Evolutionary conservation across 2,113 vertebrate genomes (phyloP).

Genomic region (Lipotes vexillifer): DNA sequence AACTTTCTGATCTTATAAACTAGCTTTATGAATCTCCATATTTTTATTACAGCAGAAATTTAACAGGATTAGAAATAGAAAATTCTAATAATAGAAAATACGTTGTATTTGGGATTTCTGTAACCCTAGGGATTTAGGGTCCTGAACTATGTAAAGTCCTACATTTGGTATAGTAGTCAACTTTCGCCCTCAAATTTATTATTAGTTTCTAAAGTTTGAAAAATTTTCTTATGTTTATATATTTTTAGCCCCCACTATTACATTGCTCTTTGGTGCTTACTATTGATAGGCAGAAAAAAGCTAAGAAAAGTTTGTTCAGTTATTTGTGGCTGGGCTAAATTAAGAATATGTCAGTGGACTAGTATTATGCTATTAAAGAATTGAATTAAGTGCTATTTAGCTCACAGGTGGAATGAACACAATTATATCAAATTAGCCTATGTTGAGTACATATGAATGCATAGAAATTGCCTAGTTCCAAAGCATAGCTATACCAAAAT

Average conservation of each 20-base stretch:
- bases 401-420: constrained; percentile 8
- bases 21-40: constrained; percentile 68
- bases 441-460: background rate
- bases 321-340: constrained; percentile 12
- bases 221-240: constrained; percentile 60
- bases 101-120: constrained; percentile 80
- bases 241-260: constrained; percentile 64
- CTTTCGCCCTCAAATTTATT: constrained; percentile 74
- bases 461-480: background rate
- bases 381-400: constrained; percentile 37
- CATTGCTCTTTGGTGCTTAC: constrained; percentile 66
- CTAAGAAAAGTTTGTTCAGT: background rate
- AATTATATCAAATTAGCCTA: background rate
- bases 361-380: constrained; percentile 29
- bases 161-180: constrained; percentile 71
- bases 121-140: constrained; percentile 75
- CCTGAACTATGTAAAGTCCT: constrained; percentile 67
- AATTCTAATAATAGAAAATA: constrained; percentile 79
- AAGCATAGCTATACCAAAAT: background rate
- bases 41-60: constrained; percentile 76
- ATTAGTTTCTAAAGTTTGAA: constrained; percentile 59
- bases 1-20: constrained; percentile 72
- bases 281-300: constrained; percentile 60
- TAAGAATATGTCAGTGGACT: background rate
- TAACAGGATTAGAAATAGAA: constrained; percentile 80